Conservation (phyloP, 2,113 vertebrate species). For the Istiophorus platypterus region DNA sequence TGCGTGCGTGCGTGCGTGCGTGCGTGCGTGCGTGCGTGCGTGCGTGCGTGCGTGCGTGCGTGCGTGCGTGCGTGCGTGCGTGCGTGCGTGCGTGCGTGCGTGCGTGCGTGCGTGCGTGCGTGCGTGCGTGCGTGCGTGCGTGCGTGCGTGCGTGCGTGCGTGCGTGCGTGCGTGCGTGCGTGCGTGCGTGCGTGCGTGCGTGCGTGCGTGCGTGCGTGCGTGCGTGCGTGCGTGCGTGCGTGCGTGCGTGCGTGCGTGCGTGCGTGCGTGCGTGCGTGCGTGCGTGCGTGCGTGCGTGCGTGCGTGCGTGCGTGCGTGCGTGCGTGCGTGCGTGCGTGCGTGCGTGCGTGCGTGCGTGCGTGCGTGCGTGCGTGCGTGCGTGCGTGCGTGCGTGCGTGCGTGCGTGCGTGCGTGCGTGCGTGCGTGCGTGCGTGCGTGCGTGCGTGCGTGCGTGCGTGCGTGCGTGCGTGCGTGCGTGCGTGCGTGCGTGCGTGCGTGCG, state of each 20-base stretch:
- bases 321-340: constrained; percentile 6
- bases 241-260: too few relatives aligned
- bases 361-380: too few relatives aligned
- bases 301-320: constrained; percentile 6
- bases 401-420: too few relatives aligned
- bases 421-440: too few relatives aligned
- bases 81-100: too few relatives aligned
- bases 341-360: neutral
- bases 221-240: too few relatives aligned
- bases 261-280: too few relatives aligned
- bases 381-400: too few relatives aligned
- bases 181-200: constrained; percentile 3
- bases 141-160: neutral
- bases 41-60: constrained; percentile 5
- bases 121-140: too few relatives aligned
- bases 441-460: constrained; percentile 4
- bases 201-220: neutral
- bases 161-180: neutral
- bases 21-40: neutral
- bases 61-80: too few relatives aligned
- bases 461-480: constrained; percentile 8
- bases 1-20: neutral
- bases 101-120: too few relatives aligned
- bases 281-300: neutral
- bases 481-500: neutral